Percentiles rank a stretch among this genome's conserved stretches.
Evolutionary conservation across 2,888 invertebrate genomes (phyloP).

Genomic region (Melanostoma mellinum): DNA sequence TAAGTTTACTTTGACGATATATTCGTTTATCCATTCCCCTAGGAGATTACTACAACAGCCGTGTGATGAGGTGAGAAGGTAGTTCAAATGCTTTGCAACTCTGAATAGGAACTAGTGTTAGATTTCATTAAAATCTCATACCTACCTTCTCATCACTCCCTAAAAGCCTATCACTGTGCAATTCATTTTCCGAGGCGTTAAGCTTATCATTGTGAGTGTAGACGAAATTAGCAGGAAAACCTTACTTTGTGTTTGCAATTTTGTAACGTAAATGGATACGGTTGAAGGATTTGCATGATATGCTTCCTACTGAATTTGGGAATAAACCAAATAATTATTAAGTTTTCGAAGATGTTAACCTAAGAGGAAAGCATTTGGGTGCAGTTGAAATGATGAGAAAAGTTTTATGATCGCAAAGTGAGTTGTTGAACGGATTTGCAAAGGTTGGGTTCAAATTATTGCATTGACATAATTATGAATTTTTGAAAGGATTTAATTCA

Average conservation of each 20-base stretch:
- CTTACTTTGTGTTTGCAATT: constrained; percentile 5
- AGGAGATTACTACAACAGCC: too few species aligned
- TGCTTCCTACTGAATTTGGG: constrained; percentile 39
- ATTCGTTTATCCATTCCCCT: constrained; percentile 13
- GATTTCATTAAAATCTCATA: constrained; percentile 34
- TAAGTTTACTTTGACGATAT: constrained; percentile 43
- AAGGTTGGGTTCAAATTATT: neutral
- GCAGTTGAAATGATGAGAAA: constrained; percentile 22
- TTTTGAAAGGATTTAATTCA: neutral
- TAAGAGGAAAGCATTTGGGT: constrained; percentile 8
- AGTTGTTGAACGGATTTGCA: neutral
- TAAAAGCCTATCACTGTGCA: constrained; percentile 49
- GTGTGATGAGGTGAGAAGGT: neutral
- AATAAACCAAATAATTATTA: constrained; percentile 52
- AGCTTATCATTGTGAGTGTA: constrained; percentile 27
- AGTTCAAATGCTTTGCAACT: constrained; percentile 30
- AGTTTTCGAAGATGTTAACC: constrained; percentile 48
- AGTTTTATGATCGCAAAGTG: constrained; percentile 12
- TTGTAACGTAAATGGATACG: constrained; percentile 28
- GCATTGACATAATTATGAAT: neutral
- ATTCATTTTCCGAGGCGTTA: constrained; percentile 54
- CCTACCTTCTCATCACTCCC: constrained; percentile 4
- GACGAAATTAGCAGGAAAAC: constrained; percentile 17
- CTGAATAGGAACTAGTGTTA: constrained; percentile 29
- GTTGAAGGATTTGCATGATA: constrained; percentile 22